Evolutionary conservation across 2,113 vertebrate species (phyloP), one percentile per base, ranked within the genome.

Genomic region (Crotalus viridis): DNA sequence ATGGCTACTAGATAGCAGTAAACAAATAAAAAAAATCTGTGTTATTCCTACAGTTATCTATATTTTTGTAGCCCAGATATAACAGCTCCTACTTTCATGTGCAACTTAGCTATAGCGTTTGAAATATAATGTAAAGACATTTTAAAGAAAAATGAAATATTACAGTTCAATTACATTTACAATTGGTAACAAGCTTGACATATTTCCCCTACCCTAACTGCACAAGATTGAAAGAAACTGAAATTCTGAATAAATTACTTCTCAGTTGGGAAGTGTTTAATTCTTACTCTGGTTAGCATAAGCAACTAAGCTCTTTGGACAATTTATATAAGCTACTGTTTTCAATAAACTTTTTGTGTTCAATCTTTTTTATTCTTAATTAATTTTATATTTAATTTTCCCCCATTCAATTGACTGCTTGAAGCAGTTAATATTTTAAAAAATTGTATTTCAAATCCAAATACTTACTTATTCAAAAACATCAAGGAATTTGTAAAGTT

Each of bases 391-490:
- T 81, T 81, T 81, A 43, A 43, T 81, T 21, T 0, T 33, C 6
- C n/a, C 15, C 33, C 6, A 21, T 43, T 81, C 69, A 81, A 81
- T 9, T 43, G 74, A 81, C 1, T 19, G 7, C 74, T 81, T 81
- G 19, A 81, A 81, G 33, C 33, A 43, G 33, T 43, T 81, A 81
- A 43, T 43, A 43, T 81, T 81, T 24, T 19, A 55, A 61, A 43
- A 89, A 15, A 64, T 48, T 43, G 74, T 89, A 22, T 59, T 61
- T 59, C 46, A 48, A 17, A 93, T 22, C 64, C 24, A 86, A 95
- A 94, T 95, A 97, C 97, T 97, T 96, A 97, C 97, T 95, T 96
- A 96, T 97, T 95, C 95, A 97, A 95, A 96, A 96, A 96, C 95
- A 95, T 96, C 95, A 94, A 94, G 96, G 94, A 96, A 95, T 93